Base-by-base conservation (phyloP, 2,113 vertebrate genomes). In the Tetrao urogallus region DNA sequence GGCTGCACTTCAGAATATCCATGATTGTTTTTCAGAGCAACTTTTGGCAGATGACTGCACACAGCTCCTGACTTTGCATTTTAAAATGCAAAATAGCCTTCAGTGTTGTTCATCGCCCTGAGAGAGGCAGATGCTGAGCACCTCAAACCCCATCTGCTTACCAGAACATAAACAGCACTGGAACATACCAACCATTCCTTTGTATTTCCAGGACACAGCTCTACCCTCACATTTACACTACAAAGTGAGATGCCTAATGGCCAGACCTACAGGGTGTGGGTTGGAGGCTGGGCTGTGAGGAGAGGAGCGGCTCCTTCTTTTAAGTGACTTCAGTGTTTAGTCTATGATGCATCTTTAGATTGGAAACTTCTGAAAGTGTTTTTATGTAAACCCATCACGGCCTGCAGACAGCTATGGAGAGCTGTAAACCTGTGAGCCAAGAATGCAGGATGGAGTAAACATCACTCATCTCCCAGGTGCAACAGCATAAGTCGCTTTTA, bases 221-320 rank as follows among this genome's bases (percentile, higher is more conserved):
- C 30, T 69, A 71, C 50, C 48, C 32, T 63, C 40, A 1, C 14
- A 83, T 50, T 64, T 42, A 30, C 82, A 89, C 69, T 76, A 83
- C 69, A 83, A 82, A 80, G 42, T 21, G 42, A 71, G 61, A 43
- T 3, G 11, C 42, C 40, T 28, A 24, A 65, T 30, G 40, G 50
- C 20, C 48, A 79, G 66, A 38, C 17, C 43, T 48, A 63, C 0
- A 1, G 1, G 1, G 1, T 27, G 48, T 45, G 50, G 36, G 34
- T 3, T 80, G 91, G 78, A 16, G 63, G 65, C 10, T n/a, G 14
- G 47, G 60, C 11, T 14, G 43, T 0, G 1, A 70, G 30, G n/a
- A 67, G 63, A 8, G 34, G 45, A 75, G 52, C 24, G 54, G 17
- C 7, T 30, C 79, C n/a, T 56, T 42, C 34, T 76, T 76, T 50